Evolutionary conservation across 2,113 vertebrate species (phyloP).

Genomic region (Misgurnus anguillicaudatus): DNA sequence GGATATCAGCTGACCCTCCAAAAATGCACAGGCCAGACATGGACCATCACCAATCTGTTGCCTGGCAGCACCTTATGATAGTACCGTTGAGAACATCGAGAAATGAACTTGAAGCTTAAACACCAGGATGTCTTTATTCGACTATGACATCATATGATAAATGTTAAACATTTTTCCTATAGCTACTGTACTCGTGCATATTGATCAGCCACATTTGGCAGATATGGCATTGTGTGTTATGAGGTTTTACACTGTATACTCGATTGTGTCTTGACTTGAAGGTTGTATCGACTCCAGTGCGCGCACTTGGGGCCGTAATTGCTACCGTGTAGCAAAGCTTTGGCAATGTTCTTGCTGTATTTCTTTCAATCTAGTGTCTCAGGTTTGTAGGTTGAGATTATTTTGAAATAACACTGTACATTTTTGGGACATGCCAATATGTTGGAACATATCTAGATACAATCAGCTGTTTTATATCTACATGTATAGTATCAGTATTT

Average conservation of each 20-base stretch:
- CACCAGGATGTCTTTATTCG: slow-evolving; percentile 61
- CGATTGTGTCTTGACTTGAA: slow-evolving; percentile 66
- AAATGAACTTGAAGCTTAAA: slow-evolving; percentile 33
- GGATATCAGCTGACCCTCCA: slow-evolving; percentile 92
- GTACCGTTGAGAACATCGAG: slow-evolving; percentile 35
- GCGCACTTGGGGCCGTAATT: slow-evolving; percentile 69
- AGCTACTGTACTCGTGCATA: slow-evolving; percentile 52
- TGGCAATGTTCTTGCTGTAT: slow-evolving; percentile 80
- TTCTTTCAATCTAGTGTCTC: slow-evolving; percentile 72
- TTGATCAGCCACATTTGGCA: slow-evolving; percentile 59
- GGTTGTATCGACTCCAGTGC: slow-evolving; percentile 59
- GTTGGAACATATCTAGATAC: slow-evolving; percentile 74
- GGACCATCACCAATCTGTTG: slow-evolving; percentile 92
- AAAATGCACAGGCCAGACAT: slow-evolving; percentile 92
- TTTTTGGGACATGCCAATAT: slow-evolving; percentile 75
- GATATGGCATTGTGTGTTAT: slow-evolving; percentile 59
- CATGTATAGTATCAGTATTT: slow-evolving; percentile 92
- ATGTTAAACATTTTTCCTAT: slow-evolving; percentile 73
- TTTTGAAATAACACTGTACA: slow-evolving; percentile 81
- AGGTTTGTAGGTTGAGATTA: slow-evolving; percentile 79
- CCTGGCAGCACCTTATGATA: slow-evolving; percentile 80
- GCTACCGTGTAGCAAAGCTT: slow-evolving; percentile 94
- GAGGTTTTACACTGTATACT: slow-evolving; percentile 64
- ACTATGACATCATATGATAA: slow-evolving; percentile 66
- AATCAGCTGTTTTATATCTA: slow-evolving; percentile 85